These are phyloP conservation scores for Myocastor coypus DNA, from an alignment of 2,113 vertebrate genomes.

Conservation along the genomic window DNA sequence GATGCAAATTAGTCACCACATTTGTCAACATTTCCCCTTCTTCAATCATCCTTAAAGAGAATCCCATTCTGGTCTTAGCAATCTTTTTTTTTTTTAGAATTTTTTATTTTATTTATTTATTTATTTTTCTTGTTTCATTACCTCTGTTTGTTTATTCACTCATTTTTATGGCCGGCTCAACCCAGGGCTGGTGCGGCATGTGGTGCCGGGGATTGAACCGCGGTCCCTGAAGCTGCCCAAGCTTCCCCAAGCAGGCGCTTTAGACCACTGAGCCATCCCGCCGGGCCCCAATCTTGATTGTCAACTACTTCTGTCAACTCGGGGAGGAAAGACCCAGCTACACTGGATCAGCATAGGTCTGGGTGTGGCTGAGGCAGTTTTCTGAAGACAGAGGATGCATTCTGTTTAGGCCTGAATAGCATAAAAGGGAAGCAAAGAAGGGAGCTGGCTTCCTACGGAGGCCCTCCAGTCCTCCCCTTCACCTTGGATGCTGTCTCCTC, in stretches of 20 bases:
- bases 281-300: no score
- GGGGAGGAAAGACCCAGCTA: neutral
- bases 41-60: neutral
- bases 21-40: neutral
- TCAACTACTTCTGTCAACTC: neutral
- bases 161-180: no score
- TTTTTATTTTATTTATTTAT: no score
- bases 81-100: no score
- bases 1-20: neutral
- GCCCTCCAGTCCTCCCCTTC: neutral
- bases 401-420: neutral
- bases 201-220: no score
- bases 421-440: neutral
- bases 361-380: neutral
- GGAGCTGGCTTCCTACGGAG: neutral
- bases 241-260: no score
- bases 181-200: no score
- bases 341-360: neutral
- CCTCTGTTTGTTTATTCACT: no score
- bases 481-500: neutral
- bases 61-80: no score
- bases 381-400: neutral
- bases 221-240: no score
- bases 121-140: no score
- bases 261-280: no score